Conservation (phyloP, 2,888 invertebrate genomes). For the Octonoba sinensis region DNA sequence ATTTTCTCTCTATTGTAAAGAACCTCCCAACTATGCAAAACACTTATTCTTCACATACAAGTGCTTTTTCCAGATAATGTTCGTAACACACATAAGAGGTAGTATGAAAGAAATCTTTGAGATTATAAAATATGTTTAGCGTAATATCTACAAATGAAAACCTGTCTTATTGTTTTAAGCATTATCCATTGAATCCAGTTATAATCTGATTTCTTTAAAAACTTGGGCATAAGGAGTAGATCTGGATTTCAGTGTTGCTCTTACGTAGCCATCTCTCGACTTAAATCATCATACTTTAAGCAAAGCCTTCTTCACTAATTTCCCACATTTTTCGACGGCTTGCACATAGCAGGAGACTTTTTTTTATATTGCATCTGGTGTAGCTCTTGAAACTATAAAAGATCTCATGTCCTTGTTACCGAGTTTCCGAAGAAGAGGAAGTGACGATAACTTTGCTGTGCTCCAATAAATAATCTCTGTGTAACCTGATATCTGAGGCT, state of each 20-base stretch:
- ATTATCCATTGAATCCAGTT: too few relatives aligned
- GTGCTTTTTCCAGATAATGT: too few relatives aligned
- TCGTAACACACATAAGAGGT: too few relatives aligned
- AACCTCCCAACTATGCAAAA: too few relatives aligned
- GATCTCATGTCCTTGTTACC: background rate
- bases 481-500: background rate
- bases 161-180: too few relatives aligned
- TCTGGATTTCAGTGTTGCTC: conserved; percentile 1
- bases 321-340: background rate
- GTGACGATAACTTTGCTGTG: background rate
- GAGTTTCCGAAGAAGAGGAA: background rate
- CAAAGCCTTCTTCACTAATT: background rate
- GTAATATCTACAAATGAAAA: too few relatives aligned
- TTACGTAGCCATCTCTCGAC: conserved; percentile 1
- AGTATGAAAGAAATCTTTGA: too few relatives aligned
- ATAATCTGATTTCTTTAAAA: too few relatives aligned
- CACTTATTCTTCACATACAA: too few relatives aligned
- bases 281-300: background rate
- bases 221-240: too few relatives aligned
- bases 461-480: background rate
- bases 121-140: too few relatives aligned
- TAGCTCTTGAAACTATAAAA: background rate
- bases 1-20: too few relatives aligned
- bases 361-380: background rate
- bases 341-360: background rate